Conservation (phyloP, 2,797 vertebrate species). For the Microchirus variegatus region DNA sequence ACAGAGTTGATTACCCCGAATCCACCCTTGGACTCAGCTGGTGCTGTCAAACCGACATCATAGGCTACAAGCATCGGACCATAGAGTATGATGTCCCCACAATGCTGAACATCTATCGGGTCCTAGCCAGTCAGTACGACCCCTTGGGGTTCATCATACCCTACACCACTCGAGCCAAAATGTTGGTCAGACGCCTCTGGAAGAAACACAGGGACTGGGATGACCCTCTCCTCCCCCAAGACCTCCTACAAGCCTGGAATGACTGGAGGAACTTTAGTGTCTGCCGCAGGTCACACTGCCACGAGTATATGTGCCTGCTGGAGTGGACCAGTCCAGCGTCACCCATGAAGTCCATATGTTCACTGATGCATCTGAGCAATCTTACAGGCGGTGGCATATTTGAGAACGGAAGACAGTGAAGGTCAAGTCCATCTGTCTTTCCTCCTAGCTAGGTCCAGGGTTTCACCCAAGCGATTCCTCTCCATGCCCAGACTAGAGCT, state of each 20-base stretch:
- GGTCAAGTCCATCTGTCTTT: background rate
- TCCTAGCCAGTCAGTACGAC: no score
- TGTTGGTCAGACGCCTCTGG: no score
- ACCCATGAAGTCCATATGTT: background rate
- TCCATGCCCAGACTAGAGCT: background rate
- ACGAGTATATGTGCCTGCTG: background rate
- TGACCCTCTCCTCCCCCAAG: no score
- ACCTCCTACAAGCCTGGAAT: no score
- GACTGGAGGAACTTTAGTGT: no score
- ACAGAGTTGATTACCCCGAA: background rate
- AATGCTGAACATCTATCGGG: no score
- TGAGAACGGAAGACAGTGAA: background rate
- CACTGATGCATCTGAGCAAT: background rate
- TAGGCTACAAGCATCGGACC: no score
- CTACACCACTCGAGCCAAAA: no score
- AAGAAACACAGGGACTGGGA: no score
- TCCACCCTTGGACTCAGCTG: background rate
- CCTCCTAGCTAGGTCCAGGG: background rate
- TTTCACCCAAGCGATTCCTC: background rate
- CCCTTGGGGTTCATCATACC: no score
- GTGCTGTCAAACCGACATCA: background rate
- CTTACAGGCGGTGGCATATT: background rate
- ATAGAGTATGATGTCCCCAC: no score
- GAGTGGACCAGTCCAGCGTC: background rate
- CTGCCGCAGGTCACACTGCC: no score